Conservation (phyloP, 2,113 vertebrate species). For the Colaptes auratus region DNA sequence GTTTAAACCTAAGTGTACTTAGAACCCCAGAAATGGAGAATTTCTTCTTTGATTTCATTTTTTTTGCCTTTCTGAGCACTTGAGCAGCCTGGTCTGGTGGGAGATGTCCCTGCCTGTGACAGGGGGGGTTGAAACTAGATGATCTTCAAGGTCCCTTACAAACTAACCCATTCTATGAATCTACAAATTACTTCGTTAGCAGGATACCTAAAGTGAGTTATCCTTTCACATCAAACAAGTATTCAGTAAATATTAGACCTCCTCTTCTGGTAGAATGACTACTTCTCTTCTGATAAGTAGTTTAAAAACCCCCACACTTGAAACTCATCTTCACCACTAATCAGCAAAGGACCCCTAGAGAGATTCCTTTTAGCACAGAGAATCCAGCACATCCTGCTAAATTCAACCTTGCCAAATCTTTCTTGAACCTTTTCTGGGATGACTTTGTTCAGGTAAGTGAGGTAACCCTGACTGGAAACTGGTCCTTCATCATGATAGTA, state of each 20-base stretch:
- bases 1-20: not conserved
- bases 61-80: not conserved
- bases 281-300: constrained; percentile 95
- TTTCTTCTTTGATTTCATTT: not conserved
- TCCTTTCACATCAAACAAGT: not conserved
- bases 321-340: constrained; percentile 91
- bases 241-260: too few species aligned
- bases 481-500: too few species aligned
- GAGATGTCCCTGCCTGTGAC: too few species aligned
- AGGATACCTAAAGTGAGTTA: not conserved
- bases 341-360: constrained; percentile 80
- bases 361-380: constrained; percentile 93
- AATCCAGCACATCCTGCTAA: constrained; percentile 98
- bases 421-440: constrained; percentile 81
- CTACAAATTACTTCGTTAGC: not conserved
- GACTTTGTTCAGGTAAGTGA: too few species aligned
- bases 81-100: too few species aligned
- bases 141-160: too few species aligned
- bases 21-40: not conserved
- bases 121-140: too few species aligned
- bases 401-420: constrained; percentile 92
- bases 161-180: too few species aligned
- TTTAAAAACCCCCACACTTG: constrained; percentile 98
- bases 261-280: constrained; percentile 94
- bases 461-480: too few species aligned